Conservation (phyloP, 53 echinoderm and acorn worm species). For the Holothuria scabra region DNA sequence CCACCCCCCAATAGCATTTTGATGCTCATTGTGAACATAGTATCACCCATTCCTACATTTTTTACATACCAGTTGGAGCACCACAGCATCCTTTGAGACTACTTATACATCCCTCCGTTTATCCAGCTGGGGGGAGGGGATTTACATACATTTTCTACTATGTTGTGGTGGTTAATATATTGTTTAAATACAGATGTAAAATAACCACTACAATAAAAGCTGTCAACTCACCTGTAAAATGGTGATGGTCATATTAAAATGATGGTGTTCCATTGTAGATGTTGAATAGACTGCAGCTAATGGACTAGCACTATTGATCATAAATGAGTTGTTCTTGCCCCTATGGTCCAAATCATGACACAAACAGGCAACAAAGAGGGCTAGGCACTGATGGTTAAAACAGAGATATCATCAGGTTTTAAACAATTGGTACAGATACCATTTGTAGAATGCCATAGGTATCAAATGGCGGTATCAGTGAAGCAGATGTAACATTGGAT, state of each 20-base stretch:
- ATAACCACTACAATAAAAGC: too few species aligned
- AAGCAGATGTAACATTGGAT: not conserved
- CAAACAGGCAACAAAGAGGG: constrained; percentile 95
- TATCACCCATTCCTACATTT: too few species aligned
- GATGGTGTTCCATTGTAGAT: constrained; percentile 79
- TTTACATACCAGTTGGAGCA: too few species aligned
- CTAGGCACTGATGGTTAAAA: constrained; percentile 68
- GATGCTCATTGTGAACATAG: too few species aligned
- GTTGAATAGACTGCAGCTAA: constrained; percentile 83
- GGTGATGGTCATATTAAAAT: constrained; percentile 98
- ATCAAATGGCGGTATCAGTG: not conserved
- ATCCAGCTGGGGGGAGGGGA: too few species aligned
- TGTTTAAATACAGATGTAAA: too few species aligned
- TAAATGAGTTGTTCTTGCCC: constrained; percentile 96
- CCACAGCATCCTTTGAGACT: too few species aligned
- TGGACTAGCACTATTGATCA: constrained; percentile 95
- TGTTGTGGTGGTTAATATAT: too few species aligned
- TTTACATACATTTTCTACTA: too few species aligned
- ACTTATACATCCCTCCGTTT: too few species aligned
- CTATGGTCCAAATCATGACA: constrained; percentile 97
- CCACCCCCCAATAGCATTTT: too few species aligned
- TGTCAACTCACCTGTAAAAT: constrained; percentile 81
- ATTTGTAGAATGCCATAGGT: not conserved
- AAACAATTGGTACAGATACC: too few species aligned
- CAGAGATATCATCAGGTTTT: not conserved